A percentile compares a stretch with the other conserved stretches of the same genome.
phyloP scores from a whole-genome alignment of 2,797 vertebrate species.

The Alexandromys oeconomus region DNA sequence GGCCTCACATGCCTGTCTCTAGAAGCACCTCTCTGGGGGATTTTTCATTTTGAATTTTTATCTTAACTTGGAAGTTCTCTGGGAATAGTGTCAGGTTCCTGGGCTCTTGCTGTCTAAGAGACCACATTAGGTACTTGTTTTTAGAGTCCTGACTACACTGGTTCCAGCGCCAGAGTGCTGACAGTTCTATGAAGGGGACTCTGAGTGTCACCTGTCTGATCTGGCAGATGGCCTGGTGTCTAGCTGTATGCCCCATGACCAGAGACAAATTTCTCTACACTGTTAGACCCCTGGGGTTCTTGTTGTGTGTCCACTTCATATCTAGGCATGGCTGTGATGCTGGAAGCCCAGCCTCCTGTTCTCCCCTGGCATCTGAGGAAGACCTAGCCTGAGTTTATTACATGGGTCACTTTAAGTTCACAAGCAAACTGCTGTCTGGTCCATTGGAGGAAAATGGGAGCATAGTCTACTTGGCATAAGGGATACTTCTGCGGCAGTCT shows the following conservation, averaged over 20 bases:
- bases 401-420: neutral
- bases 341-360: neutral
- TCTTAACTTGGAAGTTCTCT: too few relatives aligned
- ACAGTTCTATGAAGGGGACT: neutral
- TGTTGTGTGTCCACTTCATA: neutral
- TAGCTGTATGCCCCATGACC: neutral
- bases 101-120: neutral
- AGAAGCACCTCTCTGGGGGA: neutral
- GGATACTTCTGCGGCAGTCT: neutral
- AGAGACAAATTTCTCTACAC: neutral
- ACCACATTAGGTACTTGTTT: neutral
- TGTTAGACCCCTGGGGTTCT: neutral
- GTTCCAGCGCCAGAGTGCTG: neutral
- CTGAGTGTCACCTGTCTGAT: neutral
- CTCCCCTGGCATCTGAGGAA: neutral
- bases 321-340: neutral
- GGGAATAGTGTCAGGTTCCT: neutral
- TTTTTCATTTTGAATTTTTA: too few relatives aligned
- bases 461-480: neutral
- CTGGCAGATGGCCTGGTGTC: neutral
- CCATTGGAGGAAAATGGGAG: neutral
- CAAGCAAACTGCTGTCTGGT: neutral
- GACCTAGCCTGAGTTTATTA: neutral
- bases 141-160: neutral
- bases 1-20: fast-evolving